Evolutionary conservation across 2,888 invertebrate genomes (phyloP), one percentile per base, ranked within the genome.

Genomic region (Leptinotarsa peninsularis): DNA sequence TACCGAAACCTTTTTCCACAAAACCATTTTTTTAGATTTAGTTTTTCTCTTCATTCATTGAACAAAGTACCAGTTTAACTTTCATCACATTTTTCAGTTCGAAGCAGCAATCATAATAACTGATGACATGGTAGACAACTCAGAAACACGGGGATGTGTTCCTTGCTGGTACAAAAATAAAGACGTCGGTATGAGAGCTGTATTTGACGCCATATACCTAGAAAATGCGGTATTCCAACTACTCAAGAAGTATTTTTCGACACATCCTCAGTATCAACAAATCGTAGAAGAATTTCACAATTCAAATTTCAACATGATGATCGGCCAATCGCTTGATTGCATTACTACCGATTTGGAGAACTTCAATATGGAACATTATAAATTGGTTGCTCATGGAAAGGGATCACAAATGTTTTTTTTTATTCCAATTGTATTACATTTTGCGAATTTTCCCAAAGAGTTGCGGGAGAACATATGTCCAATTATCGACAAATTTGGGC

Each of bases 191-290:
- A 17, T 58, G 14, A 67, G 52, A 52, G 72, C 75, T 49, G 21
- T 60, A 17, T 27, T 58, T 13, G 72, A 75, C 21, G 63, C 43
- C 17, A 5, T 72, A 1, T 49, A 18, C 14, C n/a, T 75, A 2
- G 67, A 68, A 27, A 63, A 49, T 17, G 18, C 63, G 21, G 52
- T 49, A 10, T 72, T 54, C 27, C 15, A 56, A 15, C 17, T 75
- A 52, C 58, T 75, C 18, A 72, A 63, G 18, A 75, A 67, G 49
- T 68, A 97, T 88, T 96, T 97, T 87, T 89, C 91, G 63, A 89
- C 91, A 77, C 92, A 94, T 83, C 91, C 93, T 0, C 95, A 93
- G 84, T 98, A 98, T 86, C 87, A 92, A 23, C 91, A 93, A 74
- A 89, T 96, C 3, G 80, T 97, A 74, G 95, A 98, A 84, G 4